Base-by-base conservation (phyloP, 92 coral and sea anemone genomes). In the Heliopora coerulea region DNA sequence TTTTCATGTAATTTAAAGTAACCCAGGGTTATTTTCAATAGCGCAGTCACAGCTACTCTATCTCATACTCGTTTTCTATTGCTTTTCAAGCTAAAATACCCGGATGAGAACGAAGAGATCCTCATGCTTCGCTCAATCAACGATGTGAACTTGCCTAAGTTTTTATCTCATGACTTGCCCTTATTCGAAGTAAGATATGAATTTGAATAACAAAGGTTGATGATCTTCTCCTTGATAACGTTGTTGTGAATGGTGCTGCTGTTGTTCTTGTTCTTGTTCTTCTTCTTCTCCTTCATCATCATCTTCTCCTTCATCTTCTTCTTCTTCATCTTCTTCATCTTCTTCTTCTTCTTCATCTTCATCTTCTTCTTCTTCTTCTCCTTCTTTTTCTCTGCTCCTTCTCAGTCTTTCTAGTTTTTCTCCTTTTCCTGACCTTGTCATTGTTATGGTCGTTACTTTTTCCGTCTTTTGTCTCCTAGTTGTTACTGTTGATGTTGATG, bases 111-210 rank as follows among this genome's bases (percentile, higher is more conserved):
- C 68, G 97, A 92, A 34, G 97, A 92, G 48, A 92, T 92, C 10
- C 69, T 92, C 44, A 92, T 92, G 97, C 59, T 92, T 62, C 87
- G 97, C 29, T 92, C 97, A 73, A 92, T 92, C 78, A 92, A 92
- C 46, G 97, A 92, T 58, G 97, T 92, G 19, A 92, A 92, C 87
- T 78, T 92, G 24, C 97, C 97, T 41, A 92, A 92, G 66, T 92
- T 92, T 84, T 83, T 92, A 85, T 88, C 97, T 3, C 97, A 92
- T 35, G 97, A 92, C 59, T 77, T 92, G 66, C 97, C 97, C 11
- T 52, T 92, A 58, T 92, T 92, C 79, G 97, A 85, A 78, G 97
- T 92, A 80, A 49, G 91, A 37, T 31, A 13, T 23, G 54, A 30
- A 65, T 13, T 5, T 9, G 19, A 6, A 1, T 25, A 14, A 3